Evolutionary conservation across 2,797 vertebrate genomes (phyloP).

Genomic region (Masticophis lateralis): DNA sequence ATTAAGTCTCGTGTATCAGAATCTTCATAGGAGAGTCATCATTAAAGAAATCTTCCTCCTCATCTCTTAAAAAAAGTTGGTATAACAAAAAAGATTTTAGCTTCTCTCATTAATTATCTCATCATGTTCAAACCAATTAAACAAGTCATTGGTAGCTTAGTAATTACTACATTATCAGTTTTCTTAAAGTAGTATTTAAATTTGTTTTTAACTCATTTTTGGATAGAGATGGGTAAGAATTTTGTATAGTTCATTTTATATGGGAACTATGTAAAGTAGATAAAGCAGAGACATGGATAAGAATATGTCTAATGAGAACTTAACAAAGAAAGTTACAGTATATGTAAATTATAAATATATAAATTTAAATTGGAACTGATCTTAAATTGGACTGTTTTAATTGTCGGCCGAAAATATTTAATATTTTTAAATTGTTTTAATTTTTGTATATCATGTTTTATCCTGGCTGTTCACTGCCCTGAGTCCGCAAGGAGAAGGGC

Average conservation of each 20-base stretch:
- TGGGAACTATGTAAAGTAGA: not conserved
- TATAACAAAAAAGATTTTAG: not conserved
- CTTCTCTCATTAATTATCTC: constrained; percentile 12
- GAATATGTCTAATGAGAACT: not conserved
- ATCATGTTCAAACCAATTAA: constrained; percentile 15
- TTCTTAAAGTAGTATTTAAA: not conserved
- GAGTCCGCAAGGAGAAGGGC: too few relatives aligned
- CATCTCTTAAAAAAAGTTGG: not conserved
- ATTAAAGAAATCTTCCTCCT: not conserved
- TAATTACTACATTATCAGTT: not conserved
- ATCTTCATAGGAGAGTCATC: not conserved
- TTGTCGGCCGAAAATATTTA: too few relatives aligned
- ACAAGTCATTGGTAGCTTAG: not conserved
- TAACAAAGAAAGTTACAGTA: not conserved
- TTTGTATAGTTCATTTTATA: not conserved
- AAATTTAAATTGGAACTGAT: too few relatives aligned
- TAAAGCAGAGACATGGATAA: not conserved
- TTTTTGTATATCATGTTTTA: too few relatives aligned
- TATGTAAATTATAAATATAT: too few relatives aligned
- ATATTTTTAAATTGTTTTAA: too few relatives aligned
- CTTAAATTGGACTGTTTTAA: too few relatives aligned
- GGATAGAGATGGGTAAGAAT: not conserved
- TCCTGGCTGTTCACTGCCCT: too few relatives aligned
- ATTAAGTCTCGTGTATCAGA: constrained; percentile 9
- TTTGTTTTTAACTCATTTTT: not conserved